Evolutionary conservation across 2,888 invertebrate species (phyloP).

Genomic region (Melanchra persicariae): DNA sequence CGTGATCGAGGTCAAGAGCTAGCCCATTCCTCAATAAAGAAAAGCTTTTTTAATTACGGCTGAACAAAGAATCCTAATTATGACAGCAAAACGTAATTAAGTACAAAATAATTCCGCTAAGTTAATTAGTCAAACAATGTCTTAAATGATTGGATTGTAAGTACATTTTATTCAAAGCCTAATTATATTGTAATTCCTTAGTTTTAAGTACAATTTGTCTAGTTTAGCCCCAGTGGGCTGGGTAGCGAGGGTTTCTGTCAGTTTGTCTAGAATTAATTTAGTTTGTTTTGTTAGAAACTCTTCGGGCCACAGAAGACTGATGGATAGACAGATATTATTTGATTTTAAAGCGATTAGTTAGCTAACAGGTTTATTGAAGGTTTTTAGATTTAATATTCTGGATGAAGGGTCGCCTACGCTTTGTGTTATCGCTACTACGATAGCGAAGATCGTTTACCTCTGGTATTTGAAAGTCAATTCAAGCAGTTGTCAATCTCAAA

Average conservation of each 20-base stretch:
- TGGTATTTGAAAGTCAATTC: slow-evolving; percentile 13
- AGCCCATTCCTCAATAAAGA: no score
- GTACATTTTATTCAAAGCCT: background rate
- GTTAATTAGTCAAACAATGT: slow-evolving; percentile 19
- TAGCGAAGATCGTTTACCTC: background rate
- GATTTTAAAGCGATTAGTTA: slow-evolving; percentile 35
- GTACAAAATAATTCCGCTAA: slow-evolving; percentile 5
- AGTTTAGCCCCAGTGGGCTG: background rate
- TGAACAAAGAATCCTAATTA: slow-evolving; percentile 12
- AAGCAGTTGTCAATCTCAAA: slow-evolving; percentile 7
- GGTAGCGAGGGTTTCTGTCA: slow-evolving; percentile 5
- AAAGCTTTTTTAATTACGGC: slow-evolving; percentile 12
- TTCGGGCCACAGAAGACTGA: slow-evolving; percentile 17
- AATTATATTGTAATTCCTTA: slow-evolving; percentile 8
- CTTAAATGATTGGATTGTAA: background rate
- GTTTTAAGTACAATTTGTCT: slow-evolving; percentile 30
- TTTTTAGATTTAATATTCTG: slow-evolving; percentile 5
- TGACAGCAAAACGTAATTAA: slow-evolving; percentile 2
- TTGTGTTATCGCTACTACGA: background rate
- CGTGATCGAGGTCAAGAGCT: no score
- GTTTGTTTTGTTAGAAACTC: slow-evolving; percentile 34
- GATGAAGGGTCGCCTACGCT: background rate
- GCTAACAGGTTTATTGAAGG: background rate
- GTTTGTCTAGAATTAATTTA: slow-evolving; percentile 27
- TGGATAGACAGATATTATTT: no score